phyloP scores from a whole-genome alignment of 2,797 vertebrate genomes.

The Coendou prehensilis region DNA sequence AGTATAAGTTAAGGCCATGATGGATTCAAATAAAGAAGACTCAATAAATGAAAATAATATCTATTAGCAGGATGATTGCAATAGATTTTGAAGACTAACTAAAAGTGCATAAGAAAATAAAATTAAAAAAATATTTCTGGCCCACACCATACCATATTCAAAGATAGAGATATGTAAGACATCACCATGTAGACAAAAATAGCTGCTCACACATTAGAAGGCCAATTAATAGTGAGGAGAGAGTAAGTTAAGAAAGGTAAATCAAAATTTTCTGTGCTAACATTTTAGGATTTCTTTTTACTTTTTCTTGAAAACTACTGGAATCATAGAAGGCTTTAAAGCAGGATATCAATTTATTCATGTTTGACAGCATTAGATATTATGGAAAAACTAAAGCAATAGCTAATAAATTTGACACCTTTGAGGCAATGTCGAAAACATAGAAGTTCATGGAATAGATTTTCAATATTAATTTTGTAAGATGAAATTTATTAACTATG shows the following conservation, averaged over 20 bases:
- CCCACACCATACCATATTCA: background rate
- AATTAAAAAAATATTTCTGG: background rate
- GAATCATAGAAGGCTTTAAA: background rate
- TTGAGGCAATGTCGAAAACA: background rate
- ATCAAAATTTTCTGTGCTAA: background rate
- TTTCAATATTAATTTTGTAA: constrained; percentile 33
- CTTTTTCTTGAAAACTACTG: background rate
- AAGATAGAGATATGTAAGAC: background rate
- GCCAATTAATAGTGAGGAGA: rapidly evolving
- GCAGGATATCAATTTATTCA: background rate
- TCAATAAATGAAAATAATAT: background rate
- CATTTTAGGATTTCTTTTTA: background rate
- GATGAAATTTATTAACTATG: constrained; percentile 16
- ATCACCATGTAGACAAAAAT: background rate
- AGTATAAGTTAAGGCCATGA: background rate
- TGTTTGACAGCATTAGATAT: background rate
- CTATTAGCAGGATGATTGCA: background rate
- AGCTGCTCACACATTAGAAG: rapidly evolving
- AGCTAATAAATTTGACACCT: background rate
- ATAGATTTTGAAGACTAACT: background rate
- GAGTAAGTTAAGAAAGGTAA: background rate
- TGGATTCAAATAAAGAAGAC: background rate
- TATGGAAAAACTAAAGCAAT: constrained; percentile 37
- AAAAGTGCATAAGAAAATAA: background rate
- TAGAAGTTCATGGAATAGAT: constrained; percentile 22